Evolutionary conservation across 2,113 vertebrate species (phyloP).

Genomic region (Mormyrus iriodes): DNA sequence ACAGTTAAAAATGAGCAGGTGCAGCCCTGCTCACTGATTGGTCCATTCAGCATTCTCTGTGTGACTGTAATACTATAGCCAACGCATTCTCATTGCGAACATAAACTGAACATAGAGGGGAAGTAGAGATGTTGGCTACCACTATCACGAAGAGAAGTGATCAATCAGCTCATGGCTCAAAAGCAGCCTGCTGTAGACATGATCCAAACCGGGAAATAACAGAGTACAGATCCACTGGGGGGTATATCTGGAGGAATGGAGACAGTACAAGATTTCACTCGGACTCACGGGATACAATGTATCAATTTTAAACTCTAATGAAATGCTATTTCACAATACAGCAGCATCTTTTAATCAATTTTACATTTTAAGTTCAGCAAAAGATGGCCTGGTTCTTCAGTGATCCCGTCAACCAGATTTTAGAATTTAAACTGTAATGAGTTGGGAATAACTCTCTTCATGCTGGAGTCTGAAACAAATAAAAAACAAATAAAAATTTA

Average conservation of each 20-base stretch:
- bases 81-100: background rate
- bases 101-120: background rate
- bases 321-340: background rate
- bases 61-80: background rate
- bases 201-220: background rate
- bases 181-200: background rate
- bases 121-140: background rate
- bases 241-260: background rate
- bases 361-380: background rate
- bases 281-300: background rate
- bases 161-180: background rate
- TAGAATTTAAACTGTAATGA: background rate
- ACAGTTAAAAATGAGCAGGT: background rate
- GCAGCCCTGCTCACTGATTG: background rate
- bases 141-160: background rate
- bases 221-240: background rate
- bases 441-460: background rate
- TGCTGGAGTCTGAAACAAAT: background rate
- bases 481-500: background rate
- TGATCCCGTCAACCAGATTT: background rate
- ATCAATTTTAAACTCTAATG: background rate
- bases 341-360: constrained; percentile 1
- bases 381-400: background rate
- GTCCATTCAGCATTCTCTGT: constrained; percentile 1
- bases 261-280: background rate